Evolutionary conservation across 2,113 vertebrate species (phyloP).

Genomic region (Suncus etruscus): DNA sequence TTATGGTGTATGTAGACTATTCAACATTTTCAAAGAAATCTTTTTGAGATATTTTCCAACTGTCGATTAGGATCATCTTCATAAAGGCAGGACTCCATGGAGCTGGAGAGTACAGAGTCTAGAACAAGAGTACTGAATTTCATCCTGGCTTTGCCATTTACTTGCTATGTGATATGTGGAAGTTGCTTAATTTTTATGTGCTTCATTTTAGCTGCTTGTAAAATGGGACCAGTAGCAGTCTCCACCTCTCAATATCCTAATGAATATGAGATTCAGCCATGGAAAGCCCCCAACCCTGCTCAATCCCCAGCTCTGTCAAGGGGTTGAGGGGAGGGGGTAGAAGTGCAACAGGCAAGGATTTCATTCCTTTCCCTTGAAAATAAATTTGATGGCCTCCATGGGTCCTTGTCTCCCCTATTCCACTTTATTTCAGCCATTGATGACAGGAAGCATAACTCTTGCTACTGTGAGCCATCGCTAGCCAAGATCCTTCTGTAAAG

Average conservation of each 20-base stretch:
- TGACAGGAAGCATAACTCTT: not conserved
- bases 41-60: conserved; percentile 26
- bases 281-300: not conserved
- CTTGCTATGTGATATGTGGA: conserved; percentile 24
- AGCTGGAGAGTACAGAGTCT: not conserved
- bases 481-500: conserved; percentile 12
- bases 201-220: not conserved
- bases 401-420: not conserved
- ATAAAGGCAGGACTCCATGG: not conserved
- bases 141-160: conserved; percentile 11
- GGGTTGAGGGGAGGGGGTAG: not conserved
- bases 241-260: too few relatives aligned
- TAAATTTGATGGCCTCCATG: not conserved
- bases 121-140: not conserved
- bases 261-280: not conserved
- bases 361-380: not conserved
- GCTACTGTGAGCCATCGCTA: not conserved
- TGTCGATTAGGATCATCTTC: not conserved
- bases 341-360: not conserved
- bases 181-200: conserved; percentile 27
- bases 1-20: conserved; percentile 16
- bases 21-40: conserved; percentile 51
- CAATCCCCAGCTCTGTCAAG: conserved; percentile 4
- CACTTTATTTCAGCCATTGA: not conserved
- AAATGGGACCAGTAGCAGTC: not conserved